These are phyloP conservation scores for Platypus cylindrus DNA, from an alignment of 2,888 invertebrate genomes.

Conservation along the genomic window DNA sequence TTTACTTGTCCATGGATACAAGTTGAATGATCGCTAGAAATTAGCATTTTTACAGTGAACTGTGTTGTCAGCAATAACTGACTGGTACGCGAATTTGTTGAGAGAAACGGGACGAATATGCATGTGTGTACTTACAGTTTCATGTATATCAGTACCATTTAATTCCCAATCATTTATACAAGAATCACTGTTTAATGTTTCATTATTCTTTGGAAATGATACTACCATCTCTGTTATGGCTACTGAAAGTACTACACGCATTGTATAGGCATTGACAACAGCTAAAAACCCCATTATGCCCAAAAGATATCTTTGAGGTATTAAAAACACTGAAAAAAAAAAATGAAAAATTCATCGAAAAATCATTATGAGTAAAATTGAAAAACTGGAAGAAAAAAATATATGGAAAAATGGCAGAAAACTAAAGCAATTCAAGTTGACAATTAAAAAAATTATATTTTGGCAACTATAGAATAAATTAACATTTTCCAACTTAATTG, in stretches of 20 bases:
- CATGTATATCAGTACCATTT: slow-evolving; percentile 9
- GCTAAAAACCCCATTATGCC: slow-evolving; percentile 39
- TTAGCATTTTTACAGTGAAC: background rate
- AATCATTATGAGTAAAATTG: background rate
- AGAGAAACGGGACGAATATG: background rate
- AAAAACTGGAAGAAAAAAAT: background rate
- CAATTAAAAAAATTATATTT: no score
- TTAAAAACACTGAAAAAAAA: slow-evolving; percentile 42
- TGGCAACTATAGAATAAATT: no score
- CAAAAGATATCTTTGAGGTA: slow-evolving; percentile 57
- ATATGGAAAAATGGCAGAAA: no score
- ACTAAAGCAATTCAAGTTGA: no score
- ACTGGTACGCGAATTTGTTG: background rate
- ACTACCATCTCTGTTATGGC: slow-evolving; percentile 38
- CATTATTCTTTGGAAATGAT: slow-evolving; percentile 24
- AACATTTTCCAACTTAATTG: no score
- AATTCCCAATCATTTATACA: slow-evolving; percentile 28
- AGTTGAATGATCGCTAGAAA: slow-evolving; percentile 10
- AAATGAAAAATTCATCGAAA: background rate
- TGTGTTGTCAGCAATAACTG: background rate
- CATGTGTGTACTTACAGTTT: slow-evolving; percentile 5
- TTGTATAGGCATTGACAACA: slow-evolving; percentile 35
- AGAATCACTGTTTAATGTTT: slow-evolving; percentile 38
- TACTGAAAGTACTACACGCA: slow-evolving; percentile 33
- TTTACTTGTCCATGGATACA: slow-evolving; percentile 47